phyloP scores from a whole-genome alignment of 2,113 vertebrate species.

The Ageneiosus marmoratus region DNA sequence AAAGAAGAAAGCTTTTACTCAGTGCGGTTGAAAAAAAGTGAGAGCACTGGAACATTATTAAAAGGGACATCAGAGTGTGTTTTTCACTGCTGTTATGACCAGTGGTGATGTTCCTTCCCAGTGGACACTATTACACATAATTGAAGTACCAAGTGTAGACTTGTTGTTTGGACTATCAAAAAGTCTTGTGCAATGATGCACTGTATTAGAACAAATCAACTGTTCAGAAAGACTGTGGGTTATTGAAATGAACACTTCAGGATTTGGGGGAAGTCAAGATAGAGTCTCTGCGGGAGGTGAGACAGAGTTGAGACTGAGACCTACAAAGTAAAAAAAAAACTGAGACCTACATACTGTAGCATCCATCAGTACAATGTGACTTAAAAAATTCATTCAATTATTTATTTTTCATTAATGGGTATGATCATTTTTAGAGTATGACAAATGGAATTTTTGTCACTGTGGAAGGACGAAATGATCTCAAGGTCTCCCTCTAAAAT shows the following conservation, averaged over 20 bases:
- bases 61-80: constrained; percentile 61
- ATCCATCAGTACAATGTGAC: too few relatives aligned
- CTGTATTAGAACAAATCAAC: not conserved
- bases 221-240: not conserved
- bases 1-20: constrained; percentile 37
- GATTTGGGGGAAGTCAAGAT: too few relatives aligned
- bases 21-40: constrained; percentile 52
- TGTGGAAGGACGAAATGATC: too few relatives aligned
- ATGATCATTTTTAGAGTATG: too few relatives aligned
- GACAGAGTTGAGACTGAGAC: too few relatives aligned
- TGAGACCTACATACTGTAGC: too few relatives aligned
- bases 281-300: too few relatives aligned
- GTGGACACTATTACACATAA: constrained; percentile 68
- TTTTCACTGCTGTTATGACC: constrained; percentile 68
- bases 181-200: not conserved
- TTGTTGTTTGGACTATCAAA: constrained; percentile 48
- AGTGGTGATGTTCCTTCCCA: constrained; percentile 59
- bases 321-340: too few relatives aligned
- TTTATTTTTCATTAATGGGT: too few relatives aligned
- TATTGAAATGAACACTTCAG: not conserved
- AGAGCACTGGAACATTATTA: constrained; percentile 59
- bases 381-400: too few relatives aligned
- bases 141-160: constrained; percentile 65
- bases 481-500: too few relatives aligned
- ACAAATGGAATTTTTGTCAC: too few relatives aligned